A percentile compares a stretch with the other conserved stretches of the same genome.
phyloP scores from a whole-genome alignment of 1,140 invertebrate genomes.

The Zeugodacus cucurbitae region DNA sequence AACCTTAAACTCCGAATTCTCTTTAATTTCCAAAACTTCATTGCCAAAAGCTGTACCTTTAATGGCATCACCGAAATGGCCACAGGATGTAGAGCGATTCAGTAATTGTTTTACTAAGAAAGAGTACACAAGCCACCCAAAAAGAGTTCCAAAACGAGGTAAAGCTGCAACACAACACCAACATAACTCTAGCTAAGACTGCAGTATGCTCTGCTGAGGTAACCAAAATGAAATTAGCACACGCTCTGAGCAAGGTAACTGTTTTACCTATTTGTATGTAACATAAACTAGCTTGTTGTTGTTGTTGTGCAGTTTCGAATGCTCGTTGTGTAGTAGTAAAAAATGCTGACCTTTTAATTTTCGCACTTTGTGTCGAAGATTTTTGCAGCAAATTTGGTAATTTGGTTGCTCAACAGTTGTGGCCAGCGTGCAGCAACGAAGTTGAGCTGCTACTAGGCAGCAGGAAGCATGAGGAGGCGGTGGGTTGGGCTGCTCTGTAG shows the following conservation, averaged over 20 bases:
- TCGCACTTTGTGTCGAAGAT: conserved; percentile 3
- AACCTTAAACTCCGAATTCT: not conserved
- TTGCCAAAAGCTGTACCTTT: not conserved
- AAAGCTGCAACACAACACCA: not conserved
- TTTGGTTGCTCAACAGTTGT: not conserved
- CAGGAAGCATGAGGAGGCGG: not conserved
- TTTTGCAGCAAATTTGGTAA: conserved; percentile 1
- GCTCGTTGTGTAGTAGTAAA: not conserved
- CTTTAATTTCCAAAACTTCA: not conserved
- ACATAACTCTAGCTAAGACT: not conserved
- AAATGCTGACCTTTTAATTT: conserved; percentile 30
- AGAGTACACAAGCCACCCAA: not conserved
- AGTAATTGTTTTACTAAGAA: not conserved
- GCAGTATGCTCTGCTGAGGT: not conserved
- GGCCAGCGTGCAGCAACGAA: not conserved
- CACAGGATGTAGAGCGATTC: not conserved
- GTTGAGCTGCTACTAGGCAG: not conserved
- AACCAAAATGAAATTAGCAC: not conserved
- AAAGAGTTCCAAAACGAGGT: not conserved
- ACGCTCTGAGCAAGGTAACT: not conserved
- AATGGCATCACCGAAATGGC: not conserved
- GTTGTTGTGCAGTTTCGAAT: not conserved
- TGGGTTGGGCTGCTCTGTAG: not conserved
- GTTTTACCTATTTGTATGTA: no score
- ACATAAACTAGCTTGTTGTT: no score